Base-by-base conservation (phyloP, 2,113 vertebrate genomes). In the Peucedramus taeniatus region DNA sequence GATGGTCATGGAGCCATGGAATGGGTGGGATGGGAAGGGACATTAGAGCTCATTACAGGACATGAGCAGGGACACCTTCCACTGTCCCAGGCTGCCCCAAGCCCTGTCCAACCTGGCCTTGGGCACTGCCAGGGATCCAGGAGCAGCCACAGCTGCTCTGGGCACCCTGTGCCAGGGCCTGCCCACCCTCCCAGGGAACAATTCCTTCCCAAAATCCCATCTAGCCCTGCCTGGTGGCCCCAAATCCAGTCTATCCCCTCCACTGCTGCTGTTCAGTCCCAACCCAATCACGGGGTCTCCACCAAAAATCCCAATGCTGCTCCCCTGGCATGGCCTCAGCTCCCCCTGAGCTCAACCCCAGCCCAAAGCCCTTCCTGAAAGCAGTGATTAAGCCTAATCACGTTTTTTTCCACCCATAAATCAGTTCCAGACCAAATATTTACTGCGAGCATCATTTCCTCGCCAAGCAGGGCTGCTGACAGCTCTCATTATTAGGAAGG, bases 351-450 rank as follows among this genome's bases (percentile, higher is more conserved):
- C 26, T 82, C 64, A 11, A n/a, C 9, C 23, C 64, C 2, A 0
- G 74, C 94, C 96, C 82, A 44, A 51, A 87, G 68, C 12, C 28
- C 74, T 97, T 95, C 96, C 97, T 95, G 96, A 92, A 76, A 90
- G 30, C 90, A 65, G 68, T 94, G 88, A 98, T 98, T 97, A 98
- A 94, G 61, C 49, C 96, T 98, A 97, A 98, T 98, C 95, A 97
- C 89, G 33, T 97, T 97, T 97, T 17, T 96, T 96, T 91, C 96
- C 94, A 91, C 89, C 94, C 97, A 98, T 98, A 98, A 98, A 98
- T 98, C 98, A 98, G 98, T 97, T 98, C 98, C 97, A 98, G 97
- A 97, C 87, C 97, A 97, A 98, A 97, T 98, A 98, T 98, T 98
- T 98, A 98, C 97, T 21, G 78, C 24, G 49, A 96, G 96, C 95